Conservation (phyloP, 2,797 vertebrate genomes). For the Numenius phaeopus region DNA sequence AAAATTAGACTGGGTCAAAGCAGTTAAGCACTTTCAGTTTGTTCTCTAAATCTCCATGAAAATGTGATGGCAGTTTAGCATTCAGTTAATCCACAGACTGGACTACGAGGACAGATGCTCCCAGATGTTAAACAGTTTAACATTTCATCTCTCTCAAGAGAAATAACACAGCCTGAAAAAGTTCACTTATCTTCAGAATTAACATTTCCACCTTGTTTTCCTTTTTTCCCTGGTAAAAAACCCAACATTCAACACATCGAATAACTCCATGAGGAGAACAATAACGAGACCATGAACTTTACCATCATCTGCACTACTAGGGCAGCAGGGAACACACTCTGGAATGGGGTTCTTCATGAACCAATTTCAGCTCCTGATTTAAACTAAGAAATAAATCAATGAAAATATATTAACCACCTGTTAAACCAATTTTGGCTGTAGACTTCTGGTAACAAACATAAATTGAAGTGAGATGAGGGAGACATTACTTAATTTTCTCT, state of each 20-base stretch:
- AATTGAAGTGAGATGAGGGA: not conserved
- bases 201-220: not conserved
- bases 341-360: not conserved
- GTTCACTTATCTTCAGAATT: not conserved
- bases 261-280: not conserved
- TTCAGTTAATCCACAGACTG: not conserved
- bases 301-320: not conserved
- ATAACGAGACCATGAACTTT: not conserved
- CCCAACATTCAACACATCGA: not conserved
- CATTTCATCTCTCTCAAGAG: not conserved
- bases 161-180: not conserved
- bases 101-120: not conserved
- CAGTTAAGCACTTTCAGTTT: constrained; percentile 6
- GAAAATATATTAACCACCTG: not conserved
- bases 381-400: not conserved
- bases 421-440: not conserved
- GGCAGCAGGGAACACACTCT: not conserved
- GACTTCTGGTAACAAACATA: not conserved
- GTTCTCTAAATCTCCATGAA: not conserved
- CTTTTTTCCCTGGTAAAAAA: not conserved
- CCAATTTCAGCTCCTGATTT: not conserved
- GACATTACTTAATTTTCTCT: not conserved
- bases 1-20: constrained; percentile 37
- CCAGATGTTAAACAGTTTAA: not conserved
- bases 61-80: not conserved